phyloP scores from a whole-genome alignment of 2,888 invertebrate species.

The Rhagium mordax region DNA sequence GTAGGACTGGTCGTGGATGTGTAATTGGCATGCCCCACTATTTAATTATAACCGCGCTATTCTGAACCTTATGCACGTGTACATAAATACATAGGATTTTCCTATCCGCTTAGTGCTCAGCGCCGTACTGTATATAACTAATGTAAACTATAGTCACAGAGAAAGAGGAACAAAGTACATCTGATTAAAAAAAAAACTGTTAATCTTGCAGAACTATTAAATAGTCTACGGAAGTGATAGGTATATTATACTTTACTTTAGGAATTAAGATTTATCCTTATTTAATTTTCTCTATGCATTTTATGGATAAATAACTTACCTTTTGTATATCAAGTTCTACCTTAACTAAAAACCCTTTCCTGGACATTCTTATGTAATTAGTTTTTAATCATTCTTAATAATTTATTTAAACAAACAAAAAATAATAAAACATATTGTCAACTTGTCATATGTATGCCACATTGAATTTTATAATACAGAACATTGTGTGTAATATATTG shows the following conservation, averaged over 20 bases:
- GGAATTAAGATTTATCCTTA: background rate
- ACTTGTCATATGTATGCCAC: slow-evolving; percentile 11
- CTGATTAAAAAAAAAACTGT: no score
- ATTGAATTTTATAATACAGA: slow-evolving; percentile 4
- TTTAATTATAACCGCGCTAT: no score
- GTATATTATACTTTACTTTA: background rate
- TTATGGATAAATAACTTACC: slow-evolving; percentile 64
- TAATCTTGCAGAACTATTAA: no score
- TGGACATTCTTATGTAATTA: slow-evolving; percentile 54
- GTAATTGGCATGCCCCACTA: no score
- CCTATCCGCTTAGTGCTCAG: no score
- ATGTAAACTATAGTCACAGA: no score
- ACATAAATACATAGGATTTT: no score
- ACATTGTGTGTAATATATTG: background rate
- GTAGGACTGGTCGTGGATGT: no score
- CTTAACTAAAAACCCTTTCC: slow-evolving; percentile 74
- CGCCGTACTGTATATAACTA: no score
- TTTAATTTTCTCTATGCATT: background rate
- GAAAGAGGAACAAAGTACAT: no score
- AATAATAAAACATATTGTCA: slow-evolving; percentile 6
- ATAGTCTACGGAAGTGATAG: background rate
- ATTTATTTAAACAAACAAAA: slow-evolving; percentile 5
- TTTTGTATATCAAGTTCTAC: slow-evolving; percentile 75
- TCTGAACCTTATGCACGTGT: no score
- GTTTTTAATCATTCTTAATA: background rate